Evolutionary conservation across 2,113 vertebrate species (phyloP), one percentile per base, ranked within the genome.

Genomic region (Marcusenius ussheri): DNA sequence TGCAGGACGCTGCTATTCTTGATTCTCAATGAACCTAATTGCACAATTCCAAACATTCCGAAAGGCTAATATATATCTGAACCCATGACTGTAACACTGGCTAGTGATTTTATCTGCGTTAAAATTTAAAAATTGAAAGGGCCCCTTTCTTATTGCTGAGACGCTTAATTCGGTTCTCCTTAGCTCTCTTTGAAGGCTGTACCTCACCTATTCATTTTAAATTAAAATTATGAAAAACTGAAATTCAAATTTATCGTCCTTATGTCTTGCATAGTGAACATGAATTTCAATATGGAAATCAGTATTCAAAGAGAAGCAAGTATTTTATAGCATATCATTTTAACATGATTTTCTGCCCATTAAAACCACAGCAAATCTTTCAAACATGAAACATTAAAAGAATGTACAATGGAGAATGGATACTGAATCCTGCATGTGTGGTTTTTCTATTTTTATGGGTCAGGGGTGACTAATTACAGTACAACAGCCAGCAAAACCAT

Each of bases 201-300:
- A 15, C 1, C 27, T 87, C 49, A 35, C n/a, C 83, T 46, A 86
- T 86, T 87, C 50, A 87, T 87, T 87, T 87, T 53, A 53, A 27
- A 51, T 87, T 53, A 56, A 87, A 87, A 87, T 53, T 39, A 53
- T 31, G 50, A 53, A 35, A 87, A 51, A 17, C 27, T 35, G 27
- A 87, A 56, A 35, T 87, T 87, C 50, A 87, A 31, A 35, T 87
- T 87, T 87, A 53, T 87, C 50, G 15, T 27, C 31, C 85, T 35
- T 87, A 87, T 53, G 85, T 87, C 50, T 56, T 53, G 85, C 85
- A 56, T 51, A 87, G 31, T n/a, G 50, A 56, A 87, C 50, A 31
- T 87, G 47, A 15, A 87, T 87, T 87, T 87, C 85, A 51, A 27
- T 53, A 35, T 87, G 85, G 17, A 87, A 87, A 87, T 80, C 74